These are phyloP conservation scores for Aegotheles bennettii DNA, from an alignment of 2,113 vertebrate genomes.

Conservation along the genomic window DNA sequence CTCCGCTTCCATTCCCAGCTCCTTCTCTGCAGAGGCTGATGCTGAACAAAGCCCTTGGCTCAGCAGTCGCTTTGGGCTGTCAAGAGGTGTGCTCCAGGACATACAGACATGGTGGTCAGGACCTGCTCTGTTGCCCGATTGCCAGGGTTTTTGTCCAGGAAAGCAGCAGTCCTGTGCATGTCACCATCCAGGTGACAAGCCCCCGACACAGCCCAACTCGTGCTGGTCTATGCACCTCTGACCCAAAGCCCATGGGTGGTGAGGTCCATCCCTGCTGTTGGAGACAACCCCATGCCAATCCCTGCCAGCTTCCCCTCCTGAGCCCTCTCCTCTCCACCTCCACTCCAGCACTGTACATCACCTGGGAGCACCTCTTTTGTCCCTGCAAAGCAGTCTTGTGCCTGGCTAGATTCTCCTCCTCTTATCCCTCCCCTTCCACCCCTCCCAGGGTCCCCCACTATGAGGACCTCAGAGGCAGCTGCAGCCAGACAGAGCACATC, in stretches of 20 bases:
- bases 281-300: fast-evolving
- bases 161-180: neutral
- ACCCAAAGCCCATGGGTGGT: neutral
- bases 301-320: neutral
- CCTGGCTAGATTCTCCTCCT: neutral
- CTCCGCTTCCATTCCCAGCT: neutral
- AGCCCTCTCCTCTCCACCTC: neutral
- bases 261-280: neutral
- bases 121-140: neutral
- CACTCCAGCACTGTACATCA: neutral
- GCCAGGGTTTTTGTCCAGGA: neutral
- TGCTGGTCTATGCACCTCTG: neutral
- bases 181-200: neutral
- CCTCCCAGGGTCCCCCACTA: neutral
- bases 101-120: neutral
- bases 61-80: neutral
- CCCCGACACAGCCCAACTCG: fast-evolving
- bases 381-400: neutral
- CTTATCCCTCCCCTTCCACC: neutral
- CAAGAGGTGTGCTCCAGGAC: neutral
- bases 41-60: neutral
- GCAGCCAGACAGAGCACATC: neutral
- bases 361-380: neutral
- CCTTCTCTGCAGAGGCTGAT: neutral
- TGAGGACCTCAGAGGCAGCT: neutral